Base-by-base conservation (phyloP, 2,797 vertebrate genomes). In the Lagodon rhomboides region DNA sequence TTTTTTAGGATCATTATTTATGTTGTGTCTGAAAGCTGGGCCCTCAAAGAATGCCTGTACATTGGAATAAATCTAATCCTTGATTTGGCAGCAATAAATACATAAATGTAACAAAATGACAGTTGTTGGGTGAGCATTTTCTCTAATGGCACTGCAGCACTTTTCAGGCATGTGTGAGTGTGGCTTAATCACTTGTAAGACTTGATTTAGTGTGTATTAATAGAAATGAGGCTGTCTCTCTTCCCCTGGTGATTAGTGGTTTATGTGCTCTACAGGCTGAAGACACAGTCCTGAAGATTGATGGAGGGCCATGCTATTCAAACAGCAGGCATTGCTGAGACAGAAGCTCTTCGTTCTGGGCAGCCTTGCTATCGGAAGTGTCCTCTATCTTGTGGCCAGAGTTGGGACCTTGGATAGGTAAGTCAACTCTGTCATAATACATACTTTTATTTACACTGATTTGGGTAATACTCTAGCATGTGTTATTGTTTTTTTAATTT, bases 231-330 rank as follows among this genome's bases (percentile, higher is more conserved):
- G 62, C 74, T 76, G 79, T 79, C 68, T 85, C 67, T 86, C 58
- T 67, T 75, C 51, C 88, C 85, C 44, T 44, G 75, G 82, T 96
- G 90, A 95, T 86, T 74, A 82, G 77, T 77, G 65, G 70, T 94
- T 93, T 93, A 84, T 95, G 61, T 94, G 56, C 90, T 93, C 70
- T 77, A 75, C 93, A 98, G 97, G 95, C 96, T 96, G 93, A 96
- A 94, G 96, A 96, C 78, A 73, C 92, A 95, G 97, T 96, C 96
- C 96, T 97, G 96, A 97, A 97, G 96, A 96, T 97, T 97, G 97
- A 98, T 98, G 97, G 97, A 98, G 97, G 97, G 98, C 96, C 97
- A 99, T 99, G 98, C 97, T 97, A 95, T 97, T 98, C 96, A 97
- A 97, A 98, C 97, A 98, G 96, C 98, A 98, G 97, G 96, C 87